These are phyloP conservation scores for Drosophila paracracens DNA, from an alignment of 2,888 invertebrate species.

Conservation along the genomic window DNA sequence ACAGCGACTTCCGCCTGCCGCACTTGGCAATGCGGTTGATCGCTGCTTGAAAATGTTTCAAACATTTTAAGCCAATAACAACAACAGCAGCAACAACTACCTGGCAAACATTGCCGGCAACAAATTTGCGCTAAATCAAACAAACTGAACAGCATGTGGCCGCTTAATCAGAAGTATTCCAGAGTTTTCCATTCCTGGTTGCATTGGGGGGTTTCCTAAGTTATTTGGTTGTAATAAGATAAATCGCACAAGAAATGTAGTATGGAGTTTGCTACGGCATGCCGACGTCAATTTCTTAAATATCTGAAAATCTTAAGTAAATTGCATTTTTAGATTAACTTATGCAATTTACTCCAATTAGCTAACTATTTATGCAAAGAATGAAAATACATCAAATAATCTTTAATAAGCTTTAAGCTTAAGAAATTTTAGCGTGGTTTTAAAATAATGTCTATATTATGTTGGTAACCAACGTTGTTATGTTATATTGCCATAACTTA, in stretches of 20 bases:
- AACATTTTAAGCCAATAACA: slow-evolving; percentile 36
- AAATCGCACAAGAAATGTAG: slow-evolving; percentile 9
- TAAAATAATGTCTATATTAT: not conserved
- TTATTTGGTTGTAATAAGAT: slow-evolving; percentile 10
- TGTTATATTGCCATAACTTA: not conserved
- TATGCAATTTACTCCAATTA: slow-evolving; percentile 6
- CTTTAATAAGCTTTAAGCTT: not conserved
- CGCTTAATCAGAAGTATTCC: slow-evolving; percentile 31
- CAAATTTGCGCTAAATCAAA: slow-evolving; percentile 48
- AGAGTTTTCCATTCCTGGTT: slow-evolving; percentile 8
- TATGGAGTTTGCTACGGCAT: not conserved
- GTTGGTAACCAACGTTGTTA: not conserved
- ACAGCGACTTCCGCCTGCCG: slow-evolving; percentile 67
- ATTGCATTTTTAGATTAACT: not conserved
- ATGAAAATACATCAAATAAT: not conserved
- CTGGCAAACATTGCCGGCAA: slow-evolving; percentile 38
- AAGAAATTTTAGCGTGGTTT: too few relatives aligned
- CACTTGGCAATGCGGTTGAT: slow-evolving; percentile 37
- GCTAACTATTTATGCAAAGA: not conserved
- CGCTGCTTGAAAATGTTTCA: slow-evolving; percentile 35
- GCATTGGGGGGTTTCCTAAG: slow-evolving; percentile 13
- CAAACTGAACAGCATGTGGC: slow-evolving; percentile 61
- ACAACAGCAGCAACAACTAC: slow-evolving; percentile 5
- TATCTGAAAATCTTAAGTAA: not conserved
- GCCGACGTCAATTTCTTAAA: not conserved